Evolutionary conservation across 2,888 invertebrate genomes (phyloP).

Genomic region (Amphipyra tragopoginis): DNA sequence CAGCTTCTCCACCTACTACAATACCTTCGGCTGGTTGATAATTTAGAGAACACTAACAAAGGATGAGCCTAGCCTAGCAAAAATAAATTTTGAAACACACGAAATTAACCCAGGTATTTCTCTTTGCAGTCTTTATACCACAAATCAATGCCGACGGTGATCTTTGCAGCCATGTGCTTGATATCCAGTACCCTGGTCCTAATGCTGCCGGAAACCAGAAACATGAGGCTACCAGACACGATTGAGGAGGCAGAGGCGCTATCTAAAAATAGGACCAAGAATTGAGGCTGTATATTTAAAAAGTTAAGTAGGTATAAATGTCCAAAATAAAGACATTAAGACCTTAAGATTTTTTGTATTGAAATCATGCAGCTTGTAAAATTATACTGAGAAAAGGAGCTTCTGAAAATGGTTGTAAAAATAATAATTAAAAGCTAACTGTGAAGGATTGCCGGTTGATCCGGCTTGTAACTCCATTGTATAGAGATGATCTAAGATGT

Average conservation of each 20-base stretch:
- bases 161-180: constrained; percentile 91
- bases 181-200: constrained; percentile 91
- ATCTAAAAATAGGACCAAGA: constrained; percentile 74
- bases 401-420: background rate
- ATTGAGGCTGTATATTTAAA: constrained; percentile 49
- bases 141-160: constrained; percentile 90
- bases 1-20: no score
- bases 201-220: constrained; percentile 92
- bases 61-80: no score
- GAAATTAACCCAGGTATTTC: constrained; percentile 11
- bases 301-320: constrained; percentile 35
- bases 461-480: background rate
- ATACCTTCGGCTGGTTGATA: no score
- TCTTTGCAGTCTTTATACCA: constrained; percentile 79
- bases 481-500: background rate
- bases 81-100: no score
- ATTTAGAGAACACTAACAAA: no score
- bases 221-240: constrained; percentile 92
- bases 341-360: constrained; percentile 11
- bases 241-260: constrained; percentile 91
- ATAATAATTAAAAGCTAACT: background rate
- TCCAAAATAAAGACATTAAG: constrained; percentile 37
- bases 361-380: constrained; percentile 16
- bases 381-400: background rate
- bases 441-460: background rate